A percentile compares a stretch with the other conserved stretches of the same genome.
These are phyloP conservation scores for Semaprochilodus insignis DNA, from an alignment of 2,797 vertebrate genomes.

Conservation along the genomic window DNA sequence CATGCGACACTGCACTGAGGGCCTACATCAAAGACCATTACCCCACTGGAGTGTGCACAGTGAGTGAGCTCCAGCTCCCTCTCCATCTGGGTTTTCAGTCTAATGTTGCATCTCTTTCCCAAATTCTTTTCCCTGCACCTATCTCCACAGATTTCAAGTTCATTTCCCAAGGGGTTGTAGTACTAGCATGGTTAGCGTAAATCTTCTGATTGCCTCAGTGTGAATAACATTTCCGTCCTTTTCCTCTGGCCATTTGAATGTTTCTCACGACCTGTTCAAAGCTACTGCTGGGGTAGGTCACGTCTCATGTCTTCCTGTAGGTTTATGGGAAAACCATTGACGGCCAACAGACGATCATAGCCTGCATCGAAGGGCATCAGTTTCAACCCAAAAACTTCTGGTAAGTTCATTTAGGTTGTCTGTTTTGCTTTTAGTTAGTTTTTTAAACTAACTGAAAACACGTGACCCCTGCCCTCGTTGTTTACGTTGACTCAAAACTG, in stretches of 20 bases:
- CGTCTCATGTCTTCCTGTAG: constrained; percentile 65
- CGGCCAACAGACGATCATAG: constrained; percentile 94
- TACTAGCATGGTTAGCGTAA: not conserved
- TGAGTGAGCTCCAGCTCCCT: constrained; percentile 61
- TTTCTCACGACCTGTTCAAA: not conserved
- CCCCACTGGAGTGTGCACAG: constrained; percentile 91
- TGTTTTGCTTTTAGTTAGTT: not conserved
- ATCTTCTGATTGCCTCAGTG: not conserved
- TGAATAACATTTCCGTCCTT: not conserved
- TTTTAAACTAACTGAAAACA: not conserved
- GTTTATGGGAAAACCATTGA: constrained; percentile 96
- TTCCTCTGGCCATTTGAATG: not conserved
- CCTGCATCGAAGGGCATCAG: constrained; percentile 94
- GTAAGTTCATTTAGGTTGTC: constrained; percentile 71
- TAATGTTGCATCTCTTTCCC: not conserved
- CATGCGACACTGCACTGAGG: constrained; percentile 86
- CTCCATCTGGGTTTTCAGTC: not conserved
- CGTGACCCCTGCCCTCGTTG: not conserved
- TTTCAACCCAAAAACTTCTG: constrained; percentile 98
- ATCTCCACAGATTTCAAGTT: not conserved
- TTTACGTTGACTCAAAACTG: too few relatives aligned
- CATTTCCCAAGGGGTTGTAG: not conserved
- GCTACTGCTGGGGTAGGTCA: not conserved
- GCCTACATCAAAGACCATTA: constrained; percentile 95
- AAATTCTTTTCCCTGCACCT: not conserved